Evolutionary conservation across 2,888 invertebrate species (phyloP).

Genomic region (Anthrax anthrax): DNA sequence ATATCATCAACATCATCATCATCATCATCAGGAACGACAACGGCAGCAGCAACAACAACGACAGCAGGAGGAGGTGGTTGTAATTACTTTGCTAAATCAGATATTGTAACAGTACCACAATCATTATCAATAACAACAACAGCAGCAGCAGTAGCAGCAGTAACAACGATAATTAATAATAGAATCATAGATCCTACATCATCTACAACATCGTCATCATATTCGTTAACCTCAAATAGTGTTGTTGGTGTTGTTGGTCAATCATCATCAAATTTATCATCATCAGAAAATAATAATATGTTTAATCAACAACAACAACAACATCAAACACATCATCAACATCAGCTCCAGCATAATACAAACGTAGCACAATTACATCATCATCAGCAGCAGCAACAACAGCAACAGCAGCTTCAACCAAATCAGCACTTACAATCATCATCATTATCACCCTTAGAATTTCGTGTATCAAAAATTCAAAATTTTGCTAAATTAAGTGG

Average conservation of each 20-base stretch:
- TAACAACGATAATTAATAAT: not conserved
- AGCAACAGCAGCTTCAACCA: not conserved
- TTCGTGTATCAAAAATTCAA: constrained; percentile 2
- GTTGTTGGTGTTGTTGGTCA: not conserved
- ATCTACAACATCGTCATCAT: not conserved
- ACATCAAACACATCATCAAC: not conserved
- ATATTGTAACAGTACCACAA: not conserved
- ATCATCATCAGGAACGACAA: not conserved
- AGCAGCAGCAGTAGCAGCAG: not conserved
- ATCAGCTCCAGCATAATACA: too few species aligned
- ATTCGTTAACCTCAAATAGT: not conserved
- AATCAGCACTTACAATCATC: not conserved
- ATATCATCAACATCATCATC: too few species aligned
- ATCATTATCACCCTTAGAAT: not conserved
- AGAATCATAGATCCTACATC: not conserved
- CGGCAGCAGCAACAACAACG: not conserved
- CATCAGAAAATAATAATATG: not conserved
- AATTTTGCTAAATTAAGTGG: constrained; percentile 5
- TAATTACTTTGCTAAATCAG: not conserved
- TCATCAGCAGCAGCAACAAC: not conserved
- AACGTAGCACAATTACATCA: not conserved
- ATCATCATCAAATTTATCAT: not conserved
- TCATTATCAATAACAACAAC: not conserved
- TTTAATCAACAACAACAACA: not conserved
- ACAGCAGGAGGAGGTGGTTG: not conserved